Conservation (phyloP, 2,888 invertebrate genomes). For the Parnassius glacialis region DNA sequence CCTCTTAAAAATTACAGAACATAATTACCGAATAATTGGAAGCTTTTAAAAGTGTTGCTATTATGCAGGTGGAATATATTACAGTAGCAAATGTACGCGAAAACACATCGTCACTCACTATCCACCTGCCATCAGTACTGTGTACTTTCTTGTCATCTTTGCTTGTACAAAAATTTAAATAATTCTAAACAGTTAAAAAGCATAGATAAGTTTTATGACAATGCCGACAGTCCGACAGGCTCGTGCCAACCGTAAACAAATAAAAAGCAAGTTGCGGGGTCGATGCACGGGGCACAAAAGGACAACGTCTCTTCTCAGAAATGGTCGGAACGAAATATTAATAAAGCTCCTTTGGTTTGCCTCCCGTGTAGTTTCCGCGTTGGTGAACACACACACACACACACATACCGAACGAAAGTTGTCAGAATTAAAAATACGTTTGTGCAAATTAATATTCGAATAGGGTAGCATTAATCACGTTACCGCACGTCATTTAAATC, state of each 20-base stretch:
- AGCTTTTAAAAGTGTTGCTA: no score
- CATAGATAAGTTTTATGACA: slow-evolving; percentile 33
- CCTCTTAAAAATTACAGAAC: no score
- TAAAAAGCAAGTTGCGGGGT: slow-evolving; percentile 51
- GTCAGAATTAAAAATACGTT: slow-evolving; percentile 15
- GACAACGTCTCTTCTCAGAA: slow-evolving; percentile 72
- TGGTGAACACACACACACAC: slow-evolving; percentile 10
- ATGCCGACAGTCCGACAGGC: slow-evolving; percentile 5
- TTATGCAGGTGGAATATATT: no score
- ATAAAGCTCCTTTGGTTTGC: slow-evolving; percentile 43
- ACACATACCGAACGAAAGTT: slow-evolving; percentile 13
- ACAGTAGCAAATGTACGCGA: no score
- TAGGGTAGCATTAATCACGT: slow-evolving; percentile 21
- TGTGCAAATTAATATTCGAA: slow-evolving; percentile 18
- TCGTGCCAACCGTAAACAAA: slow-evolving; percentile 46
- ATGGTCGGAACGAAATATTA: slow-evolving; percentile 54
- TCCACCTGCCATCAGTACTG: no score
- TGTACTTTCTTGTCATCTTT: background rate
- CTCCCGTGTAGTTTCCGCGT: slow-evolving; percentile 50
- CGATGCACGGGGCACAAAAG: slow-evolving; percentile 54
- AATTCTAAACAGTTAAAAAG: slow-evolving; percentile 13
- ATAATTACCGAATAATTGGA: no score
- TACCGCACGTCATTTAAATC: slow-evolving; percentile 18
- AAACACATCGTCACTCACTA: no score
- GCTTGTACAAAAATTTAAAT: background rate